These are phyloP conservation scores for Lepilemur ruficaudatus DNA, from an alignment of 2,797 vertebrate genomes.

Conservation along the genomic window DNA sequence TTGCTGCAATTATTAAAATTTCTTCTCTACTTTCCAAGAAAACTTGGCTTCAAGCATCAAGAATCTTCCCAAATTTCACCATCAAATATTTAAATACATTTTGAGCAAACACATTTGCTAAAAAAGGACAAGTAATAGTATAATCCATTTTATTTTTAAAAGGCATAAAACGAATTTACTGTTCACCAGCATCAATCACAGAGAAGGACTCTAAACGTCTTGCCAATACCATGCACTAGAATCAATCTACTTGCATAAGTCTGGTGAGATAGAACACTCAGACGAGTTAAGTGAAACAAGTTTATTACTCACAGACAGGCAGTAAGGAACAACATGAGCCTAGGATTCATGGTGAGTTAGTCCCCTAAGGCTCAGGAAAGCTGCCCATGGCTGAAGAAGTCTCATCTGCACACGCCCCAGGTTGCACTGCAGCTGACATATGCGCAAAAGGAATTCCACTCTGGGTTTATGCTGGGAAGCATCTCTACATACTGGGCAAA, in stretches of 20 bases:
- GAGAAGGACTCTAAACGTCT: neutral
- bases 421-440: neutral
- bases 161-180: neutral
- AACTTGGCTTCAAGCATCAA: slow-evolving; percentile 79
- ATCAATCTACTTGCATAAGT: neutral
- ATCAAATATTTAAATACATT: slow-evolving; percentile 82
- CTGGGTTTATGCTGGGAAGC: neutral
- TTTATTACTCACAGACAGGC: neutral
- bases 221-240: neutral
- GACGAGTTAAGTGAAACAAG: neutral
- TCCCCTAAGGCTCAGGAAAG: neutral
- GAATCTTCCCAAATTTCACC: slow-evolving; percentile 74
- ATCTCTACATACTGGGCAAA: neutral
- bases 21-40: slow-evolving; percentile 74
- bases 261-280: neutral
- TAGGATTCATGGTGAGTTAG: neutral
- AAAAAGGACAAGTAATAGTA: slow-evolving; percentile 75
- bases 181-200: no score
- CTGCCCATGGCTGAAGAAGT: neutral
- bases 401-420: neutral
- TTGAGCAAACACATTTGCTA: slow-evolving; percentile 71
- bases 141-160: slow-evolving; percentile 78
- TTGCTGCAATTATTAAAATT: slow-evolving; percentile 80
- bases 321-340: neutral
- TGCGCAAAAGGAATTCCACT: neutral